Conservation (phyloP, 2,113 vertebrate genomes). For the Lasiurus cinereus region DNA sequence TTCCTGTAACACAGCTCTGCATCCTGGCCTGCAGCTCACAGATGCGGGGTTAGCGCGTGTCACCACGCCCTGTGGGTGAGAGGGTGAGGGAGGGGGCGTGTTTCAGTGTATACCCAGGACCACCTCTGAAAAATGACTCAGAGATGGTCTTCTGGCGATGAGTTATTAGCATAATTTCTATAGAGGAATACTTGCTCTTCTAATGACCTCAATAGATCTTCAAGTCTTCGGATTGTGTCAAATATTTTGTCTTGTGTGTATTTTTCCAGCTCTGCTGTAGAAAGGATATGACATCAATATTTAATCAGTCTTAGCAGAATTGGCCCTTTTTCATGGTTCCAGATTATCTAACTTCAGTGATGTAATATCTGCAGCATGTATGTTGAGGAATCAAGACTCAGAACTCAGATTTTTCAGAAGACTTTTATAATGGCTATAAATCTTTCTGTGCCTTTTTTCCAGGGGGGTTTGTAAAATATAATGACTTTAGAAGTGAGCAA, state of each 20-base stretch:
- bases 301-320: constrained; percentile 84
- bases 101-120: background rate
- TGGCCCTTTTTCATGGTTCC: constrained; percentile 70
- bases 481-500: constrained; percentile 62
- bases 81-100: background rate
- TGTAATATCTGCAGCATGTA: constrained; percentile 65
- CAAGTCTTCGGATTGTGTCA: background rate
- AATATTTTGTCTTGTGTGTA: constrained; percentile 64
- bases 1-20: background rate
- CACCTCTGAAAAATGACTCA: background rate
- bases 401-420: constrained; percentile 74
- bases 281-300: constrained; percentile 84
- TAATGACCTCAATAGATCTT: constrained; percentile 61
- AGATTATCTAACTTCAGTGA: constrained; percentile 77
- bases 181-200: background rate
- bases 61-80: background rate
- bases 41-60: constrained; percentile 29
- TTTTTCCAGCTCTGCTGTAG: constrained; percentile 72
- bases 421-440: constrained; percentile 70
- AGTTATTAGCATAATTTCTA: background rate
- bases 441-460: constrained; percentile 53
- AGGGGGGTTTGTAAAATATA: constrained; percentile 69
- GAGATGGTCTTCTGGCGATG: background rate
- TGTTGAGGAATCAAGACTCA: constrained; percentile 68
- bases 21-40: constrained; percentile 50